phyloP scores from a whole-genome alignment of 2,113 vertebrate genomes.

The Sphyrna mokarran region DNA sequence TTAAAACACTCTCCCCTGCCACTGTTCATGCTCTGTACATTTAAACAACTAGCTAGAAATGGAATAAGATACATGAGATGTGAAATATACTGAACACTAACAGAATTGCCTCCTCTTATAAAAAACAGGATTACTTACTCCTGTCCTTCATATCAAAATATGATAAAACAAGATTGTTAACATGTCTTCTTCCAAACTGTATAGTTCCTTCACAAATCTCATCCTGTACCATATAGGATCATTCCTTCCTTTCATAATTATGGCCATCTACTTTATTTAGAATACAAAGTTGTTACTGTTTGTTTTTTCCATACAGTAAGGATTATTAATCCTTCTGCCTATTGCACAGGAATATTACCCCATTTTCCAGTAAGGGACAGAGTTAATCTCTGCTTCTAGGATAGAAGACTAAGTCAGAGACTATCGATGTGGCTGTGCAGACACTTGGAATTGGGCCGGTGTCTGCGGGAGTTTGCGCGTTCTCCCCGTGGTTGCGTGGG shows the following conservation, averaged over 20 bases:
- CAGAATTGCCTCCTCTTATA: neutral
- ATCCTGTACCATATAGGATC: too few relatives aligned
- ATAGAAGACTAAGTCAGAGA: too few relatives aligned
- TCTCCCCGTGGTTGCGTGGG: too few relatives aligned
- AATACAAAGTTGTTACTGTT: neutral
- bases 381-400: neutral
- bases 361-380: neutral
- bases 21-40: neutral
- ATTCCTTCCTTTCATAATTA: too few relatives aligned
- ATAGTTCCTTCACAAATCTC: too few relatives aligned
- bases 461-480: too few relatives aligned
- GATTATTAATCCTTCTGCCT: neutral
- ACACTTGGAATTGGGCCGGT: too few relatives aligned
- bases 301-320: neutral
- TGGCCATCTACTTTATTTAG: neutral
- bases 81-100: neutral
- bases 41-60: neutral
- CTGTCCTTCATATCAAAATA: neutral
- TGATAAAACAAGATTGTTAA: neutral
- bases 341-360: neutral
- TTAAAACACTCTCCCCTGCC: neutral
- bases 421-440: too few relatives aligned
- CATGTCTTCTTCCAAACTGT: neutral
- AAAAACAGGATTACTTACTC: neutral
- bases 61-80: neutral